Base-by-base conservation (phyloP, 1,140 invertebrate species). In the Ips nitidus region DNA sequence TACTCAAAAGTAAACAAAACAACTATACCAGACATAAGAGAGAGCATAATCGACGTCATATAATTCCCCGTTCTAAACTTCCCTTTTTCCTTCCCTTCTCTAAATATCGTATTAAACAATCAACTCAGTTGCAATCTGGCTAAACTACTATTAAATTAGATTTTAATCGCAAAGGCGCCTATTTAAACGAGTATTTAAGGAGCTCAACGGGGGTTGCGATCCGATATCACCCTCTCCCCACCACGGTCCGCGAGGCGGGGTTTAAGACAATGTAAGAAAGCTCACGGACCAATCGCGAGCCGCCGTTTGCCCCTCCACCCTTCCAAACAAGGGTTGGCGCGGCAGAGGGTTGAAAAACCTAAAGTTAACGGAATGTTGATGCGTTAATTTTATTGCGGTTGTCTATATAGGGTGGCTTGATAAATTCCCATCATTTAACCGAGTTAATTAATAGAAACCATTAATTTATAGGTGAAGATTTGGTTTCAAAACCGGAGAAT, bases 401-500 rank as follows among this genome's bases (percentile, higher is more conserved):
- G 63, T 56, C 2, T 22, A 22, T 22, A 22, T 22, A 22, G 22
- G 22, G 22, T 22, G 22, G 22, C 22, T 22, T 22, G 22, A 22
- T 22, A 22, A 22, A 22, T 22, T 22, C 22, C 22, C 22, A 22
- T 22, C 22, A 22, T 22, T 22, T 22, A 0, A 22, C 22, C 22
- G n/a, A 37, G n/a, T 40, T 36, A 6, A 43, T 45, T 61, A 61
- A 41, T 45, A 22, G 43, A 40, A 39, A n/a, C 3, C 37, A 6
- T 7, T 36, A 37, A 52, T 75, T 86, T 84, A 8, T 84, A 97
- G 94, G 94, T 97, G 67, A 97, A 96, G 84, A 97, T 97, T 70
- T 97, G 94, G 94, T 97, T 97, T 81, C 94, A 97, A 87, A 97
- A 97, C 79, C 87, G 94, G 1, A 88, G 94, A 58, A 97, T 97